These are phyloP conservation scores for Podarcis raffonei DNA, from an alignment of 2,113 vertebrate species.

Conservation along the genomic window DNA sequence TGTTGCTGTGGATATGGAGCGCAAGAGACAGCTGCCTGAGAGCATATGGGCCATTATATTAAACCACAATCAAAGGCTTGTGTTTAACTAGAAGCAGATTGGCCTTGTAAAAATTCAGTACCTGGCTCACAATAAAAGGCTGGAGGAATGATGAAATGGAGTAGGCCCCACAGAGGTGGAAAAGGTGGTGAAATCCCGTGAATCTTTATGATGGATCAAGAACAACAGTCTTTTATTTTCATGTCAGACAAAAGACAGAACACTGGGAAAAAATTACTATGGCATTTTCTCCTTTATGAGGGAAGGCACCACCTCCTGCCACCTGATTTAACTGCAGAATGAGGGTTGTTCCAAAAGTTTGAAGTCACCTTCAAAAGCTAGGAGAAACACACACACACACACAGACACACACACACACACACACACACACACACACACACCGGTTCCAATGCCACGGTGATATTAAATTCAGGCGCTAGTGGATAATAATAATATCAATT, in stretches of 20 bases:
- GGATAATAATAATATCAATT: too few species aligned
- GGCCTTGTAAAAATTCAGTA: background rate
- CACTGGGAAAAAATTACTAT: fast-evolving
- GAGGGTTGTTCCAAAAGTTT: background rate
- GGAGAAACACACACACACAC: fast-evolving
- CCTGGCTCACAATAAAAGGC: background rate
- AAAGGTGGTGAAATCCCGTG: background rate
- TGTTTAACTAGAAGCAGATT: background rate
- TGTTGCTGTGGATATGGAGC: background rate
- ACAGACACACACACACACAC: fast-evolving
- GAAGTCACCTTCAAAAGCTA: background rate
- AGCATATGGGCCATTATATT: conserved; percentile 12
- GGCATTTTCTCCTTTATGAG: background rate
- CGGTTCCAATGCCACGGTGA: fast-evolving
- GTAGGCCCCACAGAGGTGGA: background rate
- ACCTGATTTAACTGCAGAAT: background rate
- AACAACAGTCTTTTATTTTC: background rate
- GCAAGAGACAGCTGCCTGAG: conserved; percentile 5
- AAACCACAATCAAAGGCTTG: background rate
- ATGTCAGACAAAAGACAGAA: background rate
- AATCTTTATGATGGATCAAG: background rate
- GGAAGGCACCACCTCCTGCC: background rate
- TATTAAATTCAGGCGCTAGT: fast-evolving
- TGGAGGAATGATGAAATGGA: background rate
- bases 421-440: fast-evolving